Percentiles rank a stretch among this genome's conserved stretches.
These are phyloP conservation scores for Archips crataeganus DNA, from an alignment of 2,888 invertebrate species.

Conservation along the genomic window DNA sequence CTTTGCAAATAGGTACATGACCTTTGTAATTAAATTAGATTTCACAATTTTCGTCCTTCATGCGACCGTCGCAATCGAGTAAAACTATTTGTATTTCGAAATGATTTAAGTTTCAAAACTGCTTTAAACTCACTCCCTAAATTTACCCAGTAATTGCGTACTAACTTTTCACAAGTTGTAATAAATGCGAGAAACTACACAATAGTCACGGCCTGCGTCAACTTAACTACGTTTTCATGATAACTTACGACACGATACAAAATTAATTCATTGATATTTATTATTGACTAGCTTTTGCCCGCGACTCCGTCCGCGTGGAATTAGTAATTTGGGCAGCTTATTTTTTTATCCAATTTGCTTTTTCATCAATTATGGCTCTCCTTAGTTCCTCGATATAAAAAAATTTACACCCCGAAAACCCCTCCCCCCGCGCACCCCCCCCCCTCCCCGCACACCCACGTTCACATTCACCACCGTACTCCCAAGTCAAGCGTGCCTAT, in stretches of 20 bases:
- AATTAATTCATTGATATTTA: too few species aligned
- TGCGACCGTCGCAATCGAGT: not conserved
- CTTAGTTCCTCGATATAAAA: too few species aligned
- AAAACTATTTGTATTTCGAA: constrained; percentile 24
- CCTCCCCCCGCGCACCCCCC: too few species aligned
- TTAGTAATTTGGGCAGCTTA: too few species aligned
- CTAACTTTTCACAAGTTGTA: constrained; percentile 37
- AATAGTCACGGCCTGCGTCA: constrained; percentile 61
- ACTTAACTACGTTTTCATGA: constrained; percentile 42
- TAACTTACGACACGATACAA: constrained; percentile 3
- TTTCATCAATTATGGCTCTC: too few species aligned
- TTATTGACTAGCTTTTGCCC: too few species aligned
- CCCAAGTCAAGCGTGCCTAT: too few species aligned
- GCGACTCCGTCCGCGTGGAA: too few species aligned
- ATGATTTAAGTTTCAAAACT: constrained; percentile 37
- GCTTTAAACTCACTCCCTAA: constrained; percentile 35
- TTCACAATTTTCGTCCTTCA: not conserved
- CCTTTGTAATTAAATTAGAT: not conserved
- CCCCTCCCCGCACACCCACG: too few species aligned
- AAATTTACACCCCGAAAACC: too few species aligned
- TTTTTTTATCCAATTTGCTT: too few species aligned
- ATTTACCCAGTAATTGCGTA: constrained; percentile 31
- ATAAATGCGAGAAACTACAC: constrained; percentile 47
- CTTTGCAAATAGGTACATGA: not conserved
- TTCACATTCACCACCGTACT: too few species aligned